These are phyloP conservation scores for Stegostoma tigrinum DNA, from an alignment of 2,113 vertebrate species.

Conservation along the genomic window DNA sequence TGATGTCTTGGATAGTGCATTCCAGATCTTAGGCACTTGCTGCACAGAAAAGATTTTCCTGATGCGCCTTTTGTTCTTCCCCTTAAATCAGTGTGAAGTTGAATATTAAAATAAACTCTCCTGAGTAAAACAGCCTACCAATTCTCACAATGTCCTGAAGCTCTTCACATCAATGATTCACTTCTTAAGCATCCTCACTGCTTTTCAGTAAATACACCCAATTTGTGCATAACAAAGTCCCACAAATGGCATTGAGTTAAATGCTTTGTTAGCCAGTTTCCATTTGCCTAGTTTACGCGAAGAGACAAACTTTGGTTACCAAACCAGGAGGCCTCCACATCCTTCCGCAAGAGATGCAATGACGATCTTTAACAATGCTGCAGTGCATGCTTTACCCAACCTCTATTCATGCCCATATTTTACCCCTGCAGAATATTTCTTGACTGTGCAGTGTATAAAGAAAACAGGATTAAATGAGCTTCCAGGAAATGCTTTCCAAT, in stretches of 20 bases:
- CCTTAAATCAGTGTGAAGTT: too few relatives aligned
- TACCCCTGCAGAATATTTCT: background rate
- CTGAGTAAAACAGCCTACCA: background rate
- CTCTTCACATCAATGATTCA: background rate
- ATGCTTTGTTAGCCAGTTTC: background rate
- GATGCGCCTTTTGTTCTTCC: too few relatives aligned
- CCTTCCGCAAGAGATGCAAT: background rate
- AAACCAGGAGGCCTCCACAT: background rate
- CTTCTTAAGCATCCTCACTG: background rate
- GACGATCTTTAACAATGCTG: background rate
- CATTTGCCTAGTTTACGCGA: background rate
- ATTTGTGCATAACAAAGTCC: background rate
- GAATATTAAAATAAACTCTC: background rate
- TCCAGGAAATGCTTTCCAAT: background rate
- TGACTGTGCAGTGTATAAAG: background rate
- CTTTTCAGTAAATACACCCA: background rate
- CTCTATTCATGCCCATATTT: background rate
- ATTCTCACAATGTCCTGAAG: background rate
- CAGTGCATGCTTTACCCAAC: background rate
- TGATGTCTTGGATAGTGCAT: too few relatives aligned
- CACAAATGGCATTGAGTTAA: background rate
- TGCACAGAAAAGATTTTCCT: too few relatives aligned
- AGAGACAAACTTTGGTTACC: background rate
- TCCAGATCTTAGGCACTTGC: too few relatives aligned
- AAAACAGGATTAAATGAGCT: background rate